phyloP scores from a whole-genome alignment of 2,888 invertebrate genomes.

The Resseliella maxima region DNA sequence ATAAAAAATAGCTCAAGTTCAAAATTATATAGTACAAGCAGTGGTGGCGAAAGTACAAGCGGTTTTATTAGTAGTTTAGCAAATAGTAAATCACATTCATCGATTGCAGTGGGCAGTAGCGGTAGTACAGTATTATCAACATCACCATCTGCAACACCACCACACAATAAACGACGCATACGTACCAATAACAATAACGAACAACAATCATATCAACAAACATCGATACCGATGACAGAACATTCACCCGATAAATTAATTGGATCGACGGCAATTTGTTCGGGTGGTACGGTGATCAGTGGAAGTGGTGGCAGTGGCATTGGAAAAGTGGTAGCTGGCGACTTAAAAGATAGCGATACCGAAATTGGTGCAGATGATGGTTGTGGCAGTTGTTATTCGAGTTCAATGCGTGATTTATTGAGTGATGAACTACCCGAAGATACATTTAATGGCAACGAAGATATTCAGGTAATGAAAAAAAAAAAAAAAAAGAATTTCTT shows the following conservation, averaged over 20 bases:
- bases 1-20: slow-evolving; percentile 32
- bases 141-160: background rate
- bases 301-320: background rate
- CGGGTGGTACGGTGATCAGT: too few relatives aligned
- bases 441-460: slow-evolving; percentile 12
- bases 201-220: background rate
- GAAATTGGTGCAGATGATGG: slow-evolving; percentile 14
- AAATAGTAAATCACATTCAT: slow-evolving; percentile 36
- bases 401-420: slow-evolving; percentile 27
- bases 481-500: background rate
- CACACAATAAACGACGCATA: slow-evolving; percentile 23
- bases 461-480: background rate
- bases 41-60: slow-evolving; percentile 38
- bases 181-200: background rate
- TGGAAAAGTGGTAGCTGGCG: background rate
- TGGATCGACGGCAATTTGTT: slow-evolving; percentile 6
- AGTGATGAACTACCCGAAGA: slow-evolving; percentile 41
- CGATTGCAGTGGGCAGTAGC: slow-evolving; percentile 20
- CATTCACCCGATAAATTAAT: background rate
- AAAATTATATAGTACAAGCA: slow-evolving; percentile 31
- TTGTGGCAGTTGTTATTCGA: slow-evolving; percentile 43
- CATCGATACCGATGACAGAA: slow-evolving; percentile 31
- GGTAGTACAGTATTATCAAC: background rate
- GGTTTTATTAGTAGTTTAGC: slow-evolving; percentile 14
- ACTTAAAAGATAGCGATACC: background rate